Evolutionary conservation across 2,113 vertebrate genomes (phyloP), one percentile per base, ranked within the genome.

Genomic region (Dromas ardeola): DNA sequence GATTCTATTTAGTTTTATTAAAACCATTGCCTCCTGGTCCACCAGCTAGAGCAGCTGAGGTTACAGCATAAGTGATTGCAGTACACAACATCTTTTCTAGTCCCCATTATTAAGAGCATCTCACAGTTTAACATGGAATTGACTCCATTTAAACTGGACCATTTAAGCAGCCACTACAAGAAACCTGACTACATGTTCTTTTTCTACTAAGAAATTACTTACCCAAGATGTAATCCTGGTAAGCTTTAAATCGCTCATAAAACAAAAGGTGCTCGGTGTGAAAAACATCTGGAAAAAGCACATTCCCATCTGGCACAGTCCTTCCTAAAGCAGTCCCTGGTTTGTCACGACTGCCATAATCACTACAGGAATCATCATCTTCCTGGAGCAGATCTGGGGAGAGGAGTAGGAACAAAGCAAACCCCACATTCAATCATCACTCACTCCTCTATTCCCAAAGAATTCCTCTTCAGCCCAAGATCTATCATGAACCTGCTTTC

Each of bases 191-290:
- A 7, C 3, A 3, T 12, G 6, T 53, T 66, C 20, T 13, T 67
- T 63, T 65, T 50, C 45, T 34, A 17, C 11, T 5, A 70, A 71
- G 83, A 62, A 66, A 30, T 56, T 17, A 94, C 98, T 98, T 95
- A 99, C 99, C 99, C 15, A 99, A 98, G 91, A 99, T 98, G 88
- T 99, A 99, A 97, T 99, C 99, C 95, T 99, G 99, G 88, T 99
- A 99, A 5, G 98, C 98, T 69, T 98, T 98, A 96, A 99, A 99
- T 61, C 99, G 95, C 91, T 99, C 99, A 0, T 99, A 99, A 95
- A 99, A 99, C 53, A 99, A 94, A 69, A 99, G 98, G n/a, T 98
- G 97, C 92, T 97, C 97, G 0, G 99, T 99, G 76, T 99, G 98
- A 90, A 99, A 99, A 38, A 98, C 97, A 77, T 99, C 98, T 2